A percentile compares a stretch with the other conserved stretches of the same genome.
Evolutionary conservation across 1,140 invertebrate genomes (phyloP).

Genomic region (Cryptotermes secundus): DNA sequence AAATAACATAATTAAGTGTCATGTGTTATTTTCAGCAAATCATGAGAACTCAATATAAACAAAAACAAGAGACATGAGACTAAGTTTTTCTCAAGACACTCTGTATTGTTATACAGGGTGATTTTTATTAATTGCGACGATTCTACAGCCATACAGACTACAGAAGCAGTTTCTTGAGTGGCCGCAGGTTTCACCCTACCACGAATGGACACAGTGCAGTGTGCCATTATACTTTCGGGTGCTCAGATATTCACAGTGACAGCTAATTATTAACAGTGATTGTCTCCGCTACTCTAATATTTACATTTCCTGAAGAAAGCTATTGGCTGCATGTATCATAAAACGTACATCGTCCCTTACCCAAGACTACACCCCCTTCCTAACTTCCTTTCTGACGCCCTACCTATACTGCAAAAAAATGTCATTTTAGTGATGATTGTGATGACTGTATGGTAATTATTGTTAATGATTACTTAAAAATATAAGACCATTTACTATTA

Average conservation of each 20-base stretch:
- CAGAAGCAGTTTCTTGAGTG: background rate
- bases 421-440: conserved; percentile 32
- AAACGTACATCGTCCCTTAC: background rate
- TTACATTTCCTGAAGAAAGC: background rate
- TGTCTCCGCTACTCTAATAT: background rate
- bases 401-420: background rate
- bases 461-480: conserved; percentile 32
- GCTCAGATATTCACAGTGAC: too few relatives aligned
- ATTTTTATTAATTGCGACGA: background rate
- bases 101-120: background rate
- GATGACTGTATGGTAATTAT: conserved; percentile 31
- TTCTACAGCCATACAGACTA: background rate
- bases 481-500: conserved; percentile 33
- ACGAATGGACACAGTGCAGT: background rate
- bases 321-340: background rate
- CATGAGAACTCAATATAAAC: background rate
- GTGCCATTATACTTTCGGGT: background rate
- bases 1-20: background rate
- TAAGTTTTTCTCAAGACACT: too few relatives aligned
- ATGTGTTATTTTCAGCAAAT: background rate
- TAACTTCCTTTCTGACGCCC: background rate
- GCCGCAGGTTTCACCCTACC: background rate
- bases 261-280: background rate
- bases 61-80: background rate
- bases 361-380: background rate